Conservation (phyloP, 1,140 invertebrate species). For the Chrysoperla carnea region DNA sequence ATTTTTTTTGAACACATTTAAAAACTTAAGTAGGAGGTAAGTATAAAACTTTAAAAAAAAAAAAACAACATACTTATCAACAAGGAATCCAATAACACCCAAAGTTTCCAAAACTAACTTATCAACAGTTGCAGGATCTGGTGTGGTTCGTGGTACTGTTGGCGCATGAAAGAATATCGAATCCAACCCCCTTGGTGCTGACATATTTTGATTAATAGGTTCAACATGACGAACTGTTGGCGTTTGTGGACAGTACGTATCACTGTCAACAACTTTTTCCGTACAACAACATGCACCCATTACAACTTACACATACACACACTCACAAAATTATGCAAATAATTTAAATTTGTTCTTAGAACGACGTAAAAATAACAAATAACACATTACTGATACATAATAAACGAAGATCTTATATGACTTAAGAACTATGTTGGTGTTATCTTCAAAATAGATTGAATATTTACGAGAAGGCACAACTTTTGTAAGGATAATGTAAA, state of each 20-base stretch:
- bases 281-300: conserved; percentile 48
- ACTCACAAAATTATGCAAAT: too few species aligned
- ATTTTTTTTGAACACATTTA: too few species aligned
- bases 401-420: too few species aligned
- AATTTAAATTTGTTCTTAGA: too few species aligned
- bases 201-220: conserved; percentile 17
- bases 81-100: conserved; percentile 55
- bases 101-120: conserved; percentile 64
- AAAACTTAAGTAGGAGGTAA: too few species aligned
- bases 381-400: too few species aligned
- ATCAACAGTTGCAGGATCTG: conserved; percentile 35
- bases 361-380: too few species aligned
- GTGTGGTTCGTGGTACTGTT: conserved; percentile 15
- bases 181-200: conserved; percentile 12
- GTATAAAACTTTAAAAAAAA: not conserved
- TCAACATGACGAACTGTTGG: conserved; percentile 18
- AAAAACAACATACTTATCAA: conserved; percentile 53
- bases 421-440: too few species aligned
- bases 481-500: too few species aligned
- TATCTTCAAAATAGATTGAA: too few species aligned
- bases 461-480: too few species aligned
- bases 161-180: conserved; percentile 7
- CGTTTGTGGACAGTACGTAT: conserved; percentile 19
- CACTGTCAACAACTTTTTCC: conserved; percentile 26
- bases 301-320: conserved; percentile 3